phyloP scores from a whole-genome alignment of 2,113 vertebrate genomes.

The Charina bottae region DNA sequence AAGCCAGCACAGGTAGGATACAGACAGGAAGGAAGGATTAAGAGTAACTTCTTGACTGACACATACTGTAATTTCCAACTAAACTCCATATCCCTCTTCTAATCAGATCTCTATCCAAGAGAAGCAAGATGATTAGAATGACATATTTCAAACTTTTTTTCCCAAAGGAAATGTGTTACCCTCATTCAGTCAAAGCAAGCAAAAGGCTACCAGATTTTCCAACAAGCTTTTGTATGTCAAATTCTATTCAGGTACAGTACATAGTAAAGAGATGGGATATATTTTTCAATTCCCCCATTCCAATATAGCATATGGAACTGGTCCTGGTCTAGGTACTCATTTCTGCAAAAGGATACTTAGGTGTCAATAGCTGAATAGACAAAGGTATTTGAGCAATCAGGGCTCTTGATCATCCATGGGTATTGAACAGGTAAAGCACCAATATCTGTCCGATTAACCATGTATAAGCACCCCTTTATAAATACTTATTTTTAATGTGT shows the following conservation, averaged over 20 bases:
- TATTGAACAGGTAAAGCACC: neutral
- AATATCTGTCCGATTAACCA: neutral
- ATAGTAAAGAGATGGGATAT: neutral
- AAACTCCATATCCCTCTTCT: conserved; percentile 40
- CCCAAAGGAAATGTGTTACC: conserved; percentile 18
- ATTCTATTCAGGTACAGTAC: neutral
- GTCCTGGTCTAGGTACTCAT: neutral
- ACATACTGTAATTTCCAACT: conserved; percentile 33
- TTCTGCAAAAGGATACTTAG: neutral
- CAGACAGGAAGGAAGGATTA: conserved; percentile 56
- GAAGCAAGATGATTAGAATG: neutral
- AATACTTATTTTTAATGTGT: neutral
- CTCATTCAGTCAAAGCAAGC: conserved; percentile 10
- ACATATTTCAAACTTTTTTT: neutral
- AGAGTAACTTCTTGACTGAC: conserved; percentile 44
- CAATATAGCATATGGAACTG: neutral
- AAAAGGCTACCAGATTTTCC: conserved; percentile 10
- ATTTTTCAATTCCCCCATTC: neutral
- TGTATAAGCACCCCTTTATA: neutral
- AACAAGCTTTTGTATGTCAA: conserved; percentile 14
- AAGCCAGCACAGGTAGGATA: conserved; percentile 63
- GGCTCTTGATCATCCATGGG: neutral
- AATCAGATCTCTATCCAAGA: neutral
- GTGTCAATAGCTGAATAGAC: neutral
- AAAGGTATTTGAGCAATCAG: neutral